Evolutionary conservation across 2,797 vertebrate species (phyloP), one percentile per base, ranked within the genome.

Genomic region (Falco naumanni): DNA sequence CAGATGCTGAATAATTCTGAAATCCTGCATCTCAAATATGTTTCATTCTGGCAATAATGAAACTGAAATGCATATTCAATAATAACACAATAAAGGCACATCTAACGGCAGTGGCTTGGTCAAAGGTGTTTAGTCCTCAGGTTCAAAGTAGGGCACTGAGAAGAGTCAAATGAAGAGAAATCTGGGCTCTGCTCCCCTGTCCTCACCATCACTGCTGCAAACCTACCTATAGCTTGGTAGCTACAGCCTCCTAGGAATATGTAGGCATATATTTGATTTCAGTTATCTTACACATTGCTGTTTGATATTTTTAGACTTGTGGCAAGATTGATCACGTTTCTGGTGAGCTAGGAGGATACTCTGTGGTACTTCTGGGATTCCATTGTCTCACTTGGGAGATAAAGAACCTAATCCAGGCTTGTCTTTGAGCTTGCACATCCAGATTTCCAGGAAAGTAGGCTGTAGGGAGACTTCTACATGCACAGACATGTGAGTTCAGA

Each of bases 1-100:
- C 87, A 94, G 80, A 89, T 89, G 63, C 45, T 87, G 64, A 90
- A 84, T 91, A 94, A 79, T 93, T 87, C 64, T 89, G 53, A 94
- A 79, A 63, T 89, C 31, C 56, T 79, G 7, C 22, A 60, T 89
- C 39, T 90, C 45, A 84, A 76, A 64, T 65, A 50, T 3, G 5
- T 89, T 94, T 89, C 26, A 17, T 87, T 93, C 68, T 70, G 83
- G 64, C 43, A 61, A 25, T 80, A 94, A 89, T 2, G 5, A 79
- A 95, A 70, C 39, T 79, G 66, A 94, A 93, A 84, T 72, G 65
- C 4, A 0, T 0, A 0, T 84, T 80, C 59, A 95, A 72, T 47
- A 84, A 51, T 61, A 28, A 31, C 34, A 39, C 57, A 75, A 10
- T 68, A 78, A 85, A 93, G 63, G 47, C 29, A 22, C 12, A 33